A percentile compares a stretch with the other conserved stretches of the same genome.
These are phyloP conservation scores for Drosophila teissieri DNA, from an alignment of 1,140 invertebrate species.

Conservation along the genomic window DNA sequence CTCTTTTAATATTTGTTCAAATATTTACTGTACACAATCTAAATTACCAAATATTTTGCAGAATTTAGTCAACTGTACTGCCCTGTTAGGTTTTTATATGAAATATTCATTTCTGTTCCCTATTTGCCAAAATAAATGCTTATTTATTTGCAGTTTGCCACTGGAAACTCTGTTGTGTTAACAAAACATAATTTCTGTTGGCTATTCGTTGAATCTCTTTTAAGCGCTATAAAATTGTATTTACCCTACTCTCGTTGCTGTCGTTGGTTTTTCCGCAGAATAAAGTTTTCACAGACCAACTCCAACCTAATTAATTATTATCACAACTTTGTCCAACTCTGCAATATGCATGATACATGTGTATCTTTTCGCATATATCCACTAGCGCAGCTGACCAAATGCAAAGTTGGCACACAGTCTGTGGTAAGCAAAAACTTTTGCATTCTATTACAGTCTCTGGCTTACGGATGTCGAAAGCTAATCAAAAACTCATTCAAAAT, in stretches of 20 bases:
- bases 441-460: constrained; percentile 20
- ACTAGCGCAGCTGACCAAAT: constrained; percentile 3
- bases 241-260: background rate
- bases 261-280: background rate
- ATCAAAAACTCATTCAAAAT: constrained; percentile 78
- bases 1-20: background rate
- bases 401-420: constrained; percentile 9
- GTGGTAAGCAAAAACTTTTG: constrained; percentile 17
- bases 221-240: background rate
- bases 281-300: constrained; percentile 4
- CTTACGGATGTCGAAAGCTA: constrained; percentile 60
- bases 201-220: background rate
- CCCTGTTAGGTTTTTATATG: background rate
- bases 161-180: background rate
- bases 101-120: background rate
- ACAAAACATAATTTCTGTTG: background rate
- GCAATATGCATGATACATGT: background rate
- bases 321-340: constrained; percentile 27
- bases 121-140: background rate
- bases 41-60: background rate
- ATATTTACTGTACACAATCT: background rate
- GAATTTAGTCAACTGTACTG: background rate
- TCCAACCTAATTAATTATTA: constrained; percentile 39
- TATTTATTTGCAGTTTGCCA: background rate
- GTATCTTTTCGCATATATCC: background rate